Base-by-base conservation (phyloP, 2,113 vertebrate genomes). In the Notarius lentiginosus region DNA sequence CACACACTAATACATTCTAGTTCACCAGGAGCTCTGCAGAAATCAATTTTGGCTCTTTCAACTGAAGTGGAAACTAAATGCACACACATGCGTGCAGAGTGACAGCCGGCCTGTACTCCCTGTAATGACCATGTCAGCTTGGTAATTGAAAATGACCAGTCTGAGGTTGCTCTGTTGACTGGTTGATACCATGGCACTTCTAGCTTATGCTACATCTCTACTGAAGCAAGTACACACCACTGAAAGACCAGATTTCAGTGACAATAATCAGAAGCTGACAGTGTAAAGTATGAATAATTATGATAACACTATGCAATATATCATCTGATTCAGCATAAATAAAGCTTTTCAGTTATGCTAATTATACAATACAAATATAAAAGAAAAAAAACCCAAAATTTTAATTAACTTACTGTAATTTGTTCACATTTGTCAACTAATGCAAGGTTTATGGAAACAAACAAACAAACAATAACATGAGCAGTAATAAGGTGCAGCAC, bases 111-210 rank as follows among this genome's bases (percentile, higher is more conserved):
- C 47, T 84, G 79, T 86, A 76, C 83, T 66, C 87, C 53, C 63
- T 34, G 84, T 61, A 89, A 89, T 89, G 86, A 81, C 56, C 65
- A 83, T 68, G 86, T 79, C 86, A 87, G 72, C 84, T 80, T 49
- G 47, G 83, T 90, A 88, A 90, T 88, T 90, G 89, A 87, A 88
- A 90, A 66, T 86, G 81, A 90, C 86, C 86, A 61, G 47, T 87
- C 61, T 82, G 86, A 65, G 63, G 56, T 58, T n/a, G 82, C 73
- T 88, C 66, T 88, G 82, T 66, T 84, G 87, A 75, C 84, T 5
- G 83, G 89, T 89, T 84, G 60, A 89, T 87, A 60, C 18, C 4
- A 12, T 82, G 20, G 47, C 47, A 24, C 22, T 66, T 80, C 66
- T 34, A 58, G 41, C 14, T 86, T 49, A 30, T 58, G 76, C 75